A percentile compares a stretch with the other conserved stretches of the same genome.
Conservation (phyloP, 2,113 vertebrate genomes). For the Circaetus gallicus region DNA sequence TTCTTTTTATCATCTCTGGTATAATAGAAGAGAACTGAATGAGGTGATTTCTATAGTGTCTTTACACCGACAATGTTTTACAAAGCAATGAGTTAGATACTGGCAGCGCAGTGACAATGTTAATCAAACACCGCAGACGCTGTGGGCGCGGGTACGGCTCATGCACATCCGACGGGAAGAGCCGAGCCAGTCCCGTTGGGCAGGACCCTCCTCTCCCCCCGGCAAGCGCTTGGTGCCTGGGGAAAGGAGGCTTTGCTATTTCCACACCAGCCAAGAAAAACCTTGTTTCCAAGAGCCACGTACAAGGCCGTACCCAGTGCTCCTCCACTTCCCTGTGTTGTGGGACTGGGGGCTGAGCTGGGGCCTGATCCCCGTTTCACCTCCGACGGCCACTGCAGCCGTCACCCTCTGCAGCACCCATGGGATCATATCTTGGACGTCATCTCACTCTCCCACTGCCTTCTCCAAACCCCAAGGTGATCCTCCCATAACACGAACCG, state of each 20-base stretch:
- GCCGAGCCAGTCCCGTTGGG: rapidly evolving
- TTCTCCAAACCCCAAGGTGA: not conserved
- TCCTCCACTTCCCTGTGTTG: rapidly evolving
- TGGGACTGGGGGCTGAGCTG: rapidly evolving
- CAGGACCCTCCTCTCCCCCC: not conserved
- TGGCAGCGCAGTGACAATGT: not conserved
- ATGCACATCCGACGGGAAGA: rapidly evolving
- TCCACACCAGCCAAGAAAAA: not conserved
- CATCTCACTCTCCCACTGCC: rapidly evolving
- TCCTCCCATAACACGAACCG: rapidly evolving
- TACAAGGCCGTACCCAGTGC: rapidly evolving
- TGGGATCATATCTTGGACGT: rapidly evolving
- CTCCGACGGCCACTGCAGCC: rapidly evolving
- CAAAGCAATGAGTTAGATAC: not conserved
- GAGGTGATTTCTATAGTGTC: not conserved
- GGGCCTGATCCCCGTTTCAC: not conserved
- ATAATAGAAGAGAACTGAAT: not conserved
- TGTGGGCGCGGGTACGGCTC: rapidly evolving
- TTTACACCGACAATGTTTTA: not conserved
- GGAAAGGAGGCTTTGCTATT: not conserved
- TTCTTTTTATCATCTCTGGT: not conserved
- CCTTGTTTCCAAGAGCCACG: rapidly evolving
- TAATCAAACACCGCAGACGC: not conserved
- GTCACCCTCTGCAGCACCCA: rapidly evolving
- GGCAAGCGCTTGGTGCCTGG: not conserved